Percentiles rank a stretch among this genome's conserved stretches.
Conservation (phyloP, 1,140 invertebrate species). For the Theocolax elegans region DNA sequence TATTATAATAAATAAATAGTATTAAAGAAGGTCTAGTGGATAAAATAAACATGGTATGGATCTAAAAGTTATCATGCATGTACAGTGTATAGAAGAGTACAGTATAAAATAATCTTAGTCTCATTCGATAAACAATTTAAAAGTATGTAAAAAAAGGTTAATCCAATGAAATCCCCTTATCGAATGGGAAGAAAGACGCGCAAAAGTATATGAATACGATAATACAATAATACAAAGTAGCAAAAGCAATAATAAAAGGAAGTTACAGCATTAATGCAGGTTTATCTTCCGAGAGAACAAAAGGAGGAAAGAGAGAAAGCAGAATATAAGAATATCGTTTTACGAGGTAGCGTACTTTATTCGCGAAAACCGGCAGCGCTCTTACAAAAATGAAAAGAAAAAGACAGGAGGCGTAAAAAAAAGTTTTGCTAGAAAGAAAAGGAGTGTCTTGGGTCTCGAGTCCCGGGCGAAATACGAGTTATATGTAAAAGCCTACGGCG, state of each 20-base stretch:
- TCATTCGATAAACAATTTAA: not conserved
- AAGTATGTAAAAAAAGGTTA: not conserved
- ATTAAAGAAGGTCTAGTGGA: no score
- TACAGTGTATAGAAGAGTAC: no score
- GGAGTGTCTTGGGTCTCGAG: constrained; percentile 3
- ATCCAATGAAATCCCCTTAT: not conserved
- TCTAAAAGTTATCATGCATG: no score
- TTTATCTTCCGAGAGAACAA: not conserved
- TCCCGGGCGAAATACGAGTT: not conserved
- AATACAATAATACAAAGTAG: constrained; percentile 30
- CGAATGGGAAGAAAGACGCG: not conserved
- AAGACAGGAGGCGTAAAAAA: no score
- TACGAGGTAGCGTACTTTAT: constrained; percentile 15
- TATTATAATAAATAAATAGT: no score
- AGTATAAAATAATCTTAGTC: no score
- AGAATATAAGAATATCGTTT: constrained; percentile 23
- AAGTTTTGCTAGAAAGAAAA: not conserved
- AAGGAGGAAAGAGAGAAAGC: not conserved
- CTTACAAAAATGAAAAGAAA: constrained; percentile 4
- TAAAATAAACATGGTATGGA: no score
- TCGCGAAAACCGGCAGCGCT: not conserved
- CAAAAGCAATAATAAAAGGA: constrained; percentile 14
- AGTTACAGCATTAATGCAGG: constrained; percentile 3
- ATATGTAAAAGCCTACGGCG: not conserved
- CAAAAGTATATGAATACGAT: constrained; percentile 1